Evolutionary conservation across 2,888 invertebrate genomes (phyloP).

Genomic region (Beris morrisii): DNA sequence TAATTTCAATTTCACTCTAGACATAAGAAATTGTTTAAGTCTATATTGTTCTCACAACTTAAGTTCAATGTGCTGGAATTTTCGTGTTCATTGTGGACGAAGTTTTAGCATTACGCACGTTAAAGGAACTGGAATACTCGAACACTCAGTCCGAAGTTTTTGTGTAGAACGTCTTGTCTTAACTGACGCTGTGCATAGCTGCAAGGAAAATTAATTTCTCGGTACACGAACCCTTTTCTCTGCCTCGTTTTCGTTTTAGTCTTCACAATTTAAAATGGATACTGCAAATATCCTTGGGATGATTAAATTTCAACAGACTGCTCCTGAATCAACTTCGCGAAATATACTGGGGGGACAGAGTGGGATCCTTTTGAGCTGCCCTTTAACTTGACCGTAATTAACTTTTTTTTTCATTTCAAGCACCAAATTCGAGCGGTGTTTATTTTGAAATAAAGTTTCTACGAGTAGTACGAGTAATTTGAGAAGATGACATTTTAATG

Average conservation of each 20-base stretch:
- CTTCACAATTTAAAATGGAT: conserved; percentile 1
- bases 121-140: no score
- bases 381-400: background rate
- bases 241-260: background rate
- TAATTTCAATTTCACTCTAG: no score
- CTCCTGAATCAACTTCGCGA: background rate
- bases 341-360: background rate
- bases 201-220: conserved; percentile 10
- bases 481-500: no score
- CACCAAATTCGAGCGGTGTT: conserved; percentile 2
- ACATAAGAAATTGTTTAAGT: no score
- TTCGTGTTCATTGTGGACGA: no score
- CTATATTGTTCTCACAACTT: no score
- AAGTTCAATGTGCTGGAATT: no score
- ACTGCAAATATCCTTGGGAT: conserved; percentile 18
- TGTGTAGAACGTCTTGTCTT: no score
- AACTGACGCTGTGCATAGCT: background rate
- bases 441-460: background rate
- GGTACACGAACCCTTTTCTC: background rate
- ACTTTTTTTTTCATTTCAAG: conserved; percentile 11
- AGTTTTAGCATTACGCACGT: no score
- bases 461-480: no score
- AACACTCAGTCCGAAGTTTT: no score
- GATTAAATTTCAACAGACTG: conserved; percentile 12
- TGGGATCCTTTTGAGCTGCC: background rate